Conservation (phyloP, 1,140 invertebrate species). For the Harpegnathos saltator region DNA sequence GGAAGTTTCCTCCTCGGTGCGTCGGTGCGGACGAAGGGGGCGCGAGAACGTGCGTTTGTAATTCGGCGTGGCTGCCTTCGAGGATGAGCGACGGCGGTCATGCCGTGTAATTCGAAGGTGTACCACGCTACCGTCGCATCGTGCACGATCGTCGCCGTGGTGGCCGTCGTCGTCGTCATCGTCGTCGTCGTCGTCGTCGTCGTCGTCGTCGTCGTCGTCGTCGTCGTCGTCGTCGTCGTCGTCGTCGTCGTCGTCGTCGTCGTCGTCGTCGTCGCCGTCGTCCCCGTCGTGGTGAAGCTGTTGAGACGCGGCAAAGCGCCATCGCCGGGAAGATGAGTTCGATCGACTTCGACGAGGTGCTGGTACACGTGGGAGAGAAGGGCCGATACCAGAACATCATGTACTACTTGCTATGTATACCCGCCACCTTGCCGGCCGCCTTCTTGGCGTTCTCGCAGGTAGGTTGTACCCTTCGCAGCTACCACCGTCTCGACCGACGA, state of each 20-base stretch:
- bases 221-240: conserved; percentile 31
- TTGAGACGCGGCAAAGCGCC: conserved; percentile 54
- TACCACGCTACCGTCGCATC: conserved; percentile 66
- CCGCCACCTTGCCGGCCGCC: conserved; percentile 89
- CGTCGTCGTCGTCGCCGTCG: conserved; percentile 16
- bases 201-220: conserved; percentile 30
- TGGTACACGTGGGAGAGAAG: conserved; percentile 89
- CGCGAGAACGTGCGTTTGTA: conserved; percentile 36
- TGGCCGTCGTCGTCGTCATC: conserved; percentile 26
- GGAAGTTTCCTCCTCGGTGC: conserved; percentile 21
- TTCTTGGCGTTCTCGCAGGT: conserved; percentile 90
- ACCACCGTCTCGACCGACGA: no score
- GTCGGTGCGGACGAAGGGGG: conserved; percentile 24
- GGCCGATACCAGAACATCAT: conserved; percentile 90
- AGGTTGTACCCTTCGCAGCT: conserved; percentile 32
- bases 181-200: conserved; percentile 32
- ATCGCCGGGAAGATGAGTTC: conserved; percentile 83
- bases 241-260: conserved; percentile 45
- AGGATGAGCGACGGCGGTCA: conserved; percentile 70
- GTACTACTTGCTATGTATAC: conserved; percentile 90
- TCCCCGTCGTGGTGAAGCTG: conserved; percentile 39
- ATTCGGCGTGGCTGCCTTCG: conserved; percentile 53
- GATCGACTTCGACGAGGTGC: conserved; percentile 89
- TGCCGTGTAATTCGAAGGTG: conserved; percentile 71
- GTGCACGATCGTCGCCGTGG: conserved; percentile 50